Percentiles rank a stretch among this genome's conserved stretches.
Conservation (phyloP, 2,113 vertebrate species). For the Amphiprion ocellaris region DNA sequence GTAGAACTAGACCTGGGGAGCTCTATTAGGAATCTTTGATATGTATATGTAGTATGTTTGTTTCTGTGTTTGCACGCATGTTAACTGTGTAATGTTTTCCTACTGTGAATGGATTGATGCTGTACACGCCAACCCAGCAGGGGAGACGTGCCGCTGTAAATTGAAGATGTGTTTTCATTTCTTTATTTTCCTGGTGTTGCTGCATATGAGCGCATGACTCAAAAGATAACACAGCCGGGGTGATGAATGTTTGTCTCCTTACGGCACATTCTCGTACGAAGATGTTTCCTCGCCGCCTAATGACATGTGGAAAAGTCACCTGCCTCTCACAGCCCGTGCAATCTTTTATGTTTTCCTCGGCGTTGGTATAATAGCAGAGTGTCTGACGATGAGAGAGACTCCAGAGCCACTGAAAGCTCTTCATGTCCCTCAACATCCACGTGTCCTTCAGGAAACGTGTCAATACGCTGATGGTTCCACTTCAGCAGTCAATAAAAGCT, state of each 20-base stretch:
- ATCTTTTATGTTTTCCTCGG: slow-evolving; percentile 15
- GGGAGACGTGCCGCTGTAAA: slow-evolving; percentile 60
- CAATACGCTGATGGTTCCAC: too few species aligned
- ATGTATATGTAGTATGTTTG: slow-evolving; percentile 65
- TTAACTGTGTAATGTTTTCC: slow-evolving; percentile 65
- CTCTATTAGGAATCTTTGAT: slow-evolving; percentile 77
- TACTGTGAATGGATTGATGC: slow-evolving; percentile 72
- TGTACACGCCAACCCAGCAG: slow-evolving; percentile 70
- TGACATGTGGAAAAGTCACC: slow-evolving; percentile 53
- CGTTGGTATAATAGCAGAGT: neutral
- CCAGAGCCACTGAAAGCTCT: neutral
- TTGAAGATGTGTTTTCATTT: slow-evolving; percentile 55
- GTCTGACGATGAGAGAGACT: neutral
- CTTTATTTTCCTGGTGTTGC: slow-evolving; percentile 31
- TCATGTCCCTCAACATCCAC: slow-evolving; percentile 11
- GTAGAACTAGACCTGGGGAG: slow-evolving; percentile 22
- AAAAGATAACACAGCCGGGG: slow-evolving; percentile 56
- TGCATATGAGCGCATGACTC: slow-evolving; percentile 34
- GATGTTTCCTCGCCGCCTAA: slow-evolving; percentile 48
- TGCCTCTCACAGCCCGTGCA: slow-evolving; percentile 34
- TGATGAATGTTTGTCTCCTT: slow-evolving; percentile 57
- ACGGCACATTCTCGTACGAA: slow-evolving; percentile 44
- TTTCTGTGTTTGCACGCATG: slow-evolving; percentile 57
- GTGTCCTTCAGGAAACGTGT: neutral
- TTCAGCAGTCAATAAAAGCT: too few species aligned